Conservation (phyloP, 2,113 vertebrate species). For the Glaucidium brasilianum region DNA sequence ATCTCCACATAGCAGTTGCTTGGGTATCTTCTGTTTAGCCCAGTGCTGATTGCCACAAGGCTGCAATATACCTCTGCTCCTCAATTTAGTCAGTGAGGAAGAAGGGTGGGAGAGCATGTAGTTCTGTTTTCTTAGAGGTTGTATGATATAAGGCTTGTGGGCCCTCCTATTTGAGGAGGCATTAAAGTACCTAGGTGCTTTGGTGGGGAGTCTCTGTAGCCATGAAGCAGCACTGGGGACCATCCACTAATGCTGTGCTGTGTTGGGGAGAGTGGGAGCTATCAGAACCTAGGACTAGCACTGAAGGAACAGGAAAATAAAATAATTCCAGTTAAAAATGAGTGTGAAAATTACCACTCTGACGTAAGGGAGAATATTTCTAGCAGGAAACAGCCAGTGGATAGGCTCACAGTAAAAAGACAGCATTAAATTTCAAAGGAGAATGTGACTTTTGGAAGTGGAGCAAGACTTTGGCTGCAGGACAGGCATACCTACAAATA, state of each 20-base stretch:
- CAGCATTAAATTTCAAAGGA: background rate
- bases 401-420: background rate
- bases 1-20: background rate
- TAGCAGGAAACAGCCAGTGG: background rate
- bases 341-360: background rate
- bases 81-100: background rate
- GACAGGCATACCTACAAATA: background rate
- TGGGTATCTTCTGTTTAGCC: background rate
- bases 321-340: background rate
- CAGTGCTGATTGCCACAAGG: background rate
- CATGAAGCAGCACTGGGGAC: accelerated
- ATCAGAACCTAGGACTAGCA: background rate
- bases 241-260: background rate
- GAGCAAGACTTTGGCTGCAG: background rate
- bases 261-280: background rate
- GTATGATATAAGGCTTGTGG: background rate
- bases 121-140: background rate
- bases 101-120: background rate
- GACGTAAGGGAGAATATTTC: background rate
- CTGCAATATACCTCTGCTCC: background rate
- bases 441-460: background rate
- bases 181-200: background rate
- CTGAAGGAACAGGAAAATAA: background rate
- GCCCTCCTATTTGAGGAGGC: background rate
- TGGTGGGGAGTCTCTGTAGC: background rate